These are phyloP conservation scores for Metacarcinus magister DNA, from an alignment of 2,888 invertebrate species.

Conservation along the genomic window DNA sequence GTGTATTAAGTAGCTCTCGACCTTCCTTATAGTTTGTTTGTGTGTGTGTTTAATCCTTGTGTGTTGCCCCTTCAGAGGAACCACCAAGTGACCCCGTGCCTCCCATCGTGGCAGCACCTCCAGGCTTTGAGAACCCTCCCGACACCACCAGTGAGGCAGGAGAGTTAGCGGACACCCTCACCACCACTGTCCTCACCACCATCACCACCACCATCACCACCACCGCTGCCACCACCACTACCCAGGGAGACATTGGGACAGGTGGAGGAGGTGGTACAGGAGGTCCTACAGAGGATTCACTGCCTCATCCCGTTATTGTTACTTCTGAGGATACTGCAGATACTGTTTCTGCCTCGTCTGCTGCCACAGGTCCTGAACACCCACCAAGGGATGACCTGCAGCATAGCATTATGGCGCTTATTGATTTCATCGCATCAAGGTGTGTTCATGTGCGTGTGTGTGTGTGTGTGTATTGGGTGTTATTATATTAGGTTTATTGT, in stretches of 20 bases:
- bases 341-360: constrained; percentile 86
- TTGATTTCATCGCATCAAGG: constrained; percentile 92
- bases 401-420: constrained; percentile 91
- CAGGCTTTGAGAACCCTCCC: constrained; percentile 79
- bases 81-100: constrained; percentile 75
- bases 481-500: not conserved
- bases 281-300: not conserved
- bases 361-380: constrained; percentile 87
- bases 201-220: constrained; percentile 68
- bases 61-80: constrained; percentile 69
- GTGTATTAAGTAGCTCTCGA: no score
- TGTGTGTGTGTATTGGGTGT: not conserved
- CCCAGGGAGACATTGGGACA: constrained; percentile 57
- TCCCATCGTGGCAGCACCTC: constrained; percentile 80
- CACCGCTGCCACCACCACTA: constrained; percentile 73
- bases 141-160: constrained; percentile 66
- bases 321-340: constrained; percentile 82
- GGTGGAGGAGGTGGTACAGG: constrained; percentile 16
- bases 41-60: not conserved
- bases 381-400: constrained; percentile 88
- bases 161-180: not conserved
- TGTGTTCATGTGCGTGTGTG: not conserved
- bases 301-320: constrained; percentile 56
- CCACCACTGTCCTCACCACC: constrained; percentile 62
- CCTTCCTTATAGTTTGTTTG: not conserved